phyloP scores from a whole-genome alignment of 2,797 vertebrate species.

The Muraenolepis orangiensis region DNA sequence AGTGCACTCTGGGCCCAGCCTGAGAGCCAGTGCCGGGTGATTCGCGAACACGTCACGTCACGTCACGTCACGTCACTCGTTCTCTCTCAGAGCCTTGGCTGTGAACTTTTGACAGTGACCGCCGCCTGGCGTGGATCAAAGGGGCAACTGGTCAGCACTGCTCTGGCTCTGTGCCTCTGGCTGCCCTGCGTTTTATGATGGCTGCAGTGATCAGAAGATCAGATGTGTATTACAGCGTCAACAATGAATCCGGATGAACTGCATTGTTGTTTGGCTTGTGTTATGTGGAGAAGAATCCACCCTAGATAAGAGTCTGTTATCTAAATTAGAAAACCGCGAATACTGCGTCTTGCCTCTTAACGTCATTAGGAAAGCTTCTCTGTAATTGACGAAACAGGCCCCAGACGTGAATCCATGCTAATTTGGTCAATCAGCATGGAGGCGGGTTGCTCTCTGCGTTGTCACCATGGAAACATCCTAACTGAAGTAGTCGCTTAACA shows the following conservation, averaged over 20 bases:
- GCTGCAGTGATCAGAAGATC: too few species aligned
- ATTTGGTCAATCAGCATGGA: conserved; percentile 34
- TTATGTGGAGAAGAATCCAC: too few species aligned
- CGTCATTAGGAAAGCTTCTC: conserved; percentile 25
- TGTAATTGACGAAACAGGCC: conserved; percentile 15
- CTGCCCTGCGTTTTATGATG: too few species aligned
- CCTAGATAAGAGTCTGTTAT: conserved; percentile 1
- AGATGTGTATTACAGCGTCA: too few species aligned
- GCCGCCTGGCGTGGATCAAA: neutral
- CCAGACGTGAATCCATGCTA: conserved; percentile 23
- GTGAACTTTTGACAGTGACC: neutral
- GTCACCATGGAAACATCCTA: neutral
- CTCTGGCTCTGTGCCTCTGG: neutral
- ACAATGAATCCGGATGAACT: too few species aligned
- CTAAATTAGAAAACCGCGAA: too few species aligned
- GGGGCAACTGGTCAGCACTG: neutral
- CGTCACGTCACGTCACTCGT: too few species aligned
- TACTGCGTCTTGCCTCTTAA: conserved; percentile 36
- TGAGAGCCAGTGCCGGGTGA: neutral
- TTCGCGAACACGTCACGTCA: neutral
- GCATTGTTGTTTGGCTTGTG: too few species aligned
- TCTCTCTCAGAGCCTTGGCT: neutral
- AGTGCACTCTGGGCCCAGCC: neutral
- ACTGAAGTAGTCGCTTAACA: neutral
- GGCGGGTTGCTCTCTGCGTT: conserved; percentile 7